Evolutionary conservation across 35 echinoderm and acorn worm genomes (phyloP), one percentile per base, ranked within the genome.

Genomic region (Ophiothrix spiculata): DNA sequence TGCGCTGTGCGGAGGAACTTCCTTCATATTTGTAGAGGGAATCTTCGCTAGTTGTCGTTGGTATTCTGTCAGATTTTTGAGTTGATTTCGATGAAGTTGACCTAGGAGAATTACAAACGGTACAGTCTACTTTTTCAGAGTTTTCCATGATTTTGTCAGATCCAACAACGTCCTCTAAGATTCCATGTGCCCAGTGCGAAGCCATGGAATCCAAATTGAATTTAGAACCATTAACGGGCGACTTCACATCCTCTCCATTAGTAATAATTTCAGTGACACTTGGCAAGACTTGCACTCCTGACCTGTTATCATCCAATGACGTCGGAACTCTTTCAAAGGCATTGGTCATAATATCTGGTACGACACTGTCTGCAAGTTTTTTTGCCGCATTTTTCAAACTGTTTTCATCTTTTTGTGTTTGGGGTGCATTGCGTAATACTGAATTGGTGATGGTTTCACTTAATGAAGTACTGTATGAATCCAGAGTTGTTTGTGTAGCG

Each of bases 361-460:
- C 60, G 2, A 69, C 23, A 25, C 29, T 69, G 29, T 69, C 25
- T 4, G 60, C 60, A 69, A 69, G 4, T 69, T 69, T 69, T n/a
- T 25, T 25, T 4, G 60, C 60, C 3, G 60, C 60, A 69, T 69
- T 69, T 25, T 69, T 10, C 3, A 12, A 2, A 4, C 23, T 28
- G 3, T 15, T 6, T 69, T 69, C 60, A n/a, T n/a, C n/a, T 2
- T n/a, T 10, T 10, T 15, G 3, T 69, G 17, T 69, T 6, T 15
- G 2, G n/a, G n/a, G n/a, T 31, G 54, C 81, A 64, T 95, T 89
- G 80, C 91, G 91, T 76, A 95, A 85, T 41, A 89, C 93, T n/a
- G 91, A 87, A 76, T 95, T 85, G n/a, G 93, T 95, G 33, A 95
- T 95, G 6, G 93, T 89, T 56, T 87, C 83, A 46, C 93, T 95